These are phyloP conservation scores for Astatotilapia flaviijosephi DNA, from an alignment of 2,113 vertebrate species.

Conservation along the genomic window DNA sequence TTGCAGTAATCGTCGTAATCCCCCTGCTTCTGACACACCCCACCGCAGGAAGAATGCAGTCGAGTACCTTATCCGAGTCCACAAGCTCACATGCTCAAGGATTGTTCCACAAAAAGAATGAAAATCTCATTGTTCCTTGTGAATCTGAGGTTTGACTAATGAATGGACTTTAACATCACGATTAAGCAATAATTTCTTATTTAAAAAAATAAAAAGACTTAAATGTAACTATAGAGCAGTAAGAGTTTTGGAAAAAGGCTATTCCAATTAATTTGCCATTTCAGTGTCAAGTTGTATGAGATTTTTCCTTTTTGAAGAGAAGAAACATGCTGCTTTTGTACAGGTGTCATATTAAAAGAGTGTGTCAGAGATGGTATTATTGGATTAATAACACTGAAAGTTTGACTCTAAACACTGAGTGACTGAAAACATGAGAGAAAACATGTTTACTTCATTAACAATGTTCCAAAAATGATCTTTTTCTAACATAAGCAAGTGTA, in stretches of 20 bases:
- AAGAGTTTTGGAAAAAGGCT: background rate
- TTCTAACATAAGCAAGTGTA: background rate
- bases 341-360: background rate
- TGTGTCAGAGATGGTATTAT: background rate
- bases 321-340: background rate
- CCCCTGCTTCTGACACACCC: too few relatives aligned
- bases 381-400: rapidly evolving
- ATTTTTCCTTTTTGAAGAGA: background rate
- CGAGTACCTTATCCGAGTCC: too few relatives aligned
- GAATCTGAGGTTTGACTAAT: too few relatives aligned
- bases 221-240: background rate
- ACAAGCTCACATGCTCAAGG: too few relatives aligned
- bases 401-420: rapidly evolving
- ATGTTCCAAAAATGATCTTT: background rate
- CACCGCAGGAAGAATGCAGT: too few relatives aligned
- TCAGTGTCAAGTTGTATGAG: background rate
- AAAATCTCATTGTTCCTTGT: background rate
- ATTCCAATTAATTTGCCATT: background rate
- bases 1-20: too few relatives aligned
- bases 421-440: rapidly evolving
- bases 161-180: background rate
- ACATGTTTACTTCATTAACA: background rate
- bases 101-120: too few relatives aligned
- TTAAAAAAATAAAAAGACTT: background rate
- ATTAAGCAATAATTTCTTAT: background rate